Evolutionary conservation across 1,140 invertebrate genomes (phyloP).

Genomic region (Pseudoatta argentina): DNA sequence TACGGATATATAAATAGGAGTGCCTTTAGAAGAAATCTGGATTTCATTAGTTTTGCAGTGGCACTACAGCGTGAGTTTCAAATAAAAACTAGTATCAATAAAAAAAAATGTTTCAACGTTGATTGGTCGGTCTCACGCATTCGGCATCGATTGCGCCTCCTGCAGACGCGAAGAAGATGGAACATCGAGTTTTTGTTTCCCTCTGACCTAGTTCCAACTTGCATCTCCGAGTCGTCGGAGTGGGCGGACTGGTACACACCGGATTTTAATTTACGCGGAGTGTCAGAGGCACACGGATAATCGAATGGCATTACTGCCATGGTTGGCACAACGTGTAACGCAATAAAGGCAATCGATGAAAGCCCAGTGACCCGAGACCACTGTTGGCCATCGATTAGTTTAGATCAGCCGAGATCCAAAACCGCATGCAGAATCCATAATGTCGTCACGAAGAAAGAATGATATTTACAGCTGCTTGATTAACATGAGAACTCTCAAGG

Average conservation of each 20-base stretch:
- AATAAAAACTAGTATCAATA: slow-evolving; percentile 43
- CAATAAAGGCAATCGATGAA: slow-evolving; percentile 77
- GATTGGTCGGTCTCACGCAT: slow-evolving; percentile 30
- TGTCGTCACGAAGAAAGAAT: neutral
- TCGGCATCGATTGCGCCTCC: slow-evolving; percentile 37
- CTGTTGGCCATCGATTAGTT: slow-evolving; percentile 73
- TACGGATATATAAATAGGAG: neutral
- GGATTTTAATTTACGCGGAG: slow-evolving; percentile 59
- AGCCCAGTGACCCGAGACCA: slow-evolving; percentile 66
- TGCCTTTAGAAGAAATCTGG: slow-evolving; percentile 5
- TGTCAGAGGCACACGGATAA: slow-evolving; percentile 60
- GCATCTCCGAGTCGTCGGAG: slow-evolving; percentile 47
- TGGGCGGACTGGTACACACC: slow-evolving; percentile 31
- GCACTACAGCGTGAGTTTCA: neutral
- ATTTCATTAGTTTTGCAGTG: slow-evolving; percentile 36
- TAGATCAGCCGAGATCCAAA: slow-evolving; percentile 65
- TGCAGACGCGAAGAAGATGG: slow-evolving; percentile 32
- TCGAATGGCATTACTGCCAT: slow-evolving; percentile 69
- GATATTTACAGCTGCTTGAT: neutral
- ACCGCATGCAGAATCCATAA: slow-evolving; percentile 46
- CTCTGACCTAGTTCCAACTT: slow-evolving; percentile 59
- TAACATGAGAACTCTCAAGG: neutral
- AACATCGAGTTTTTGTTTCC: slow-evolving; percentile 26
- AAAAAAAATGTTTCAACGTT: slow-evolving; percentile 22
- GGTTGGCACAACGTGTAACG: slow-evolving; percentile 64